These are phyloP conservation scores for Misgurnus anguillicaudatus DNA, from an alignment of 2,113 vertebrate genomes.

Conservation along the genomic window DNA sequence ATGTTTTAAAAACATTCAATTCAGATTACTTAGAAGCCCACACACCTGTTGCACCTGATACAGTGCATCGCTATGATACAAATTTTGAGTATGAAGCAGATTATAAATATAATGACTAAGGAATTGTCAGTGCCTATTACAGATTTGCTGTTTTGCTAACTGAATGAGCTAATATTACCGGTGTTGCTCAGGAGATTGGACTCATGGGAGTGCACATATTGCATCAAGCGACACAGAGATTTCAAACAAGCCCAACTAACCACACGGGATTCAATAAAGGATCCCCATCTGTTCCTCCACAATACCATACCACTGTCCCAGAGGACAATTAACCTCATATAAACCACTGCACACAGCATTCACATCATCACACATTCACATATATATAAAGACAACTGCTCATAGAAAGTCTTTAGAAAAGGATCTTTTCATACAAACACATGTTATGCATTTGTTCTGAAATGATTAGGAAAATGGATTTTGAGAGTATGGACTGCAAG, in stretches of 20 bases:
- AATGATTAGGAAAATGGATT: slow-evolving; percentile 3
- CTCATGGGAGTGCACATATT: slow-evolving; percentile 44
- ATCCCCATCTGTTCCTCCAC: slow-evolving; percentile 19
- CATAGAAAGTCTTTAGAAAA: neutral
- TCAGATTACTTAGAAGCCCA: too few relatives aligned
- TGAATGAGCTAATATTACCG: slow-evolving; percentile 49
- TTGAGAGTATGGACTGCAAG: slow-evolving; percentile 51
- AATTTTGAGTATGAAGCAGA: neutral
- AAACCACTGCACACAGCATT: neutral
- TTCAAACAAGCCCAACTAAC: slow-evolving; percentile 46
- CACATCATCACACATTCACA: slow-evolving; percentile 2
- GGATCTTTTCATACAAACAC: neutral
- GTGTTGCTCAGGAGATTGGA: slow-evolving; percentile 58
- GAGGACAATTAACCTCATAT: slow-evolving; percentile 41
- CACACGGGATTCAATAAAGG: slow-evolving; percentile 38
- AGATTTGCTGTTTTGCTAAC: slow-evolving; percentile 46
- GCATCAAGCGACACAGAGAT: slow-evolving; percentile 38
- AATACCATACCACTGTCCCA: slow-evolving; percentile 24
- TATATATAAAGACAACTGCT: neutral
- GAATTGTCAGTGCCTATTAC: slow-evolving; percentile 10
- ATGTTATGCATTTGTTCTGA: slow-evolving; percentile 26
- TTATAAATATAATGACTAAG: slow-evolving; percentile 17
- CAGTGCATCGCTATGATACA: too few relatives aligned
- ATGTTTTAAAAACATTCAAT: too few relatives aligned
- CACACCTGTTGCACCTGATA: too few relatives aligned